These are phyloP conservation scores for Synergus japonicus DNA, from an alignment of 2,888 invertebrate genomes.

Conservation along the genomic window DNA sequence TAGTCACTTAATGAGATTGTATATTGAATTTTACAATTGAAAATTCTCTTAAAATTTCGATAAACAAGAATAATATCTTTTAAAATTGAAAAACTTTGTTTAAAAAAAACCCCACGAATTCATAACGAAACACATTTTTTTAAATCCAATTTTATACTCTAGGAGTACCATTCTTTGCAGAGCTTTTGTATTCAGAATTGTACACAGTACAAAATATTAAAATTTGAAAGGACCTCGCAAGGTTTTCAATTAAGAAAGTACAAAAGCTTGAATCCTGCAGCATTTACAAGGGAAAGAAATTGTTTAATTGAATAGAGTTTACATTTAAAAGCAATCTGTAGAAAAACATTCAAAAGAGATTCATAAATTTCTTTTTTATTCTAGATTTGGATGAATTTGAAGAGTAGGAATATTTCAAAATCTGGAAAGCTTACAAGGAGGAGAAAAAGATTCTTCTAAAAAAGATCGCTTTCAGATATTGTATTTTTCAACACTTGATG, in stretches of 20 bases:
- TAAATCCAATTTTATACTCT: not conserved
- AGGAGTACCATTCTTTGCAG: not conserved
- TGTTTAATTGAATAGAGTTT: not conserved
- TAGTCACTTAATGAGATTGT: too few relatives aligned
- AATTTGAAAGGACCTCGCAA: not conserved
- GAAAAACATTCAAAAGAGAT: not conserved
- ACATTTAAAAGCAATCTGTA: not conserved
- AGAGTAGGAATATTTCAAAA: too few relatives aligned
- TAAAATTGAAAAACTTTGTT: not conserved
- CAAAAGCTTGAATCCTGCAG: not conserved
- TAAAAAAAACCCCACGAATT: not conserved
- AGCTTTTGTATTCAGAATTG: not conserved
- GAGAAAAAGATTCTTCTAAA: not conserved
- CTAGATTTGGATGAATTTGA: not conserved
- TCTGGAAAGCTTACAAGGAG: not conserved
- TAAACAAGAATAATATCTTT: too few relatives aligned
- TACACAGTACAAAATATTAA: not conserved
- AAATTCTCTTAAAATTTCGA: too few relatives aligned
- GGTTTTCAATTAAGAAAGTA: not conserved
- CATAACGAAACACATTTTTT: not conserved
- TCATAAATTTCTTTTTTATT: not conserved
- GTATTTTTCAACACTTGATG: conserved; percentile 15
- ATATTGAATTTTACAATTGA: too few relatives aligned
- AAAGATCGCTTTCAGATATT: not conserved
- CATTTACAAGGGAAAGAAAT: not conserved